Conservation (phyloP, 2,888 invertebrate genomes). For the Dynastes grantii region DNA sequence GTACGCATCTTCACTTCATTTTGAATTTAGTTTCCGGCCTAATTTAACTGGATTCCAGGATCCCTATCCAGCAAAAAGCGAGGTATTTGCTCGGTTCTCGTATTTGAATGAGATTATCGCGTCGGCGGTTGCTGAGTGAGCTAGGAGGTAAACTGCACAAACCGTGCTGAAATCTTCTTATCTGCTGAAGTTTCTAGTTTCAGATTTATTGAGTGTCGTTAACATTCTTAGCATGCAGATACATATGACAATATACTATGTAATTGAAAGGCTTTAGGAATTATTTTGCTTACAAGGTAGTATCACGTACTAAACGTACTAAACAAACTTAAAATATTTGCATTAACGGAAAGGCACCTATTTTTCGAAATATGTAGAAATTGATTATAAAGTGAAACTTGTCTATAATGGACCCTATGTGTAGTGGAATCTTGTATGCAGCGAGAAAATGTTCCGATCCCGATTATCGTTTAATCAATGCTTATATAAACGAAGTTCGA, state of each 20-base stretch:
- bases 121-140: slow-evolving; percentile 34
- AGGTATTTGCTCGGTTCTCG: slow-evolving; percentile 33
- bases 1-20: slow-evolving; percentile 41
- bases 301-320: too few relatives aligned
- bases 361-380: too few relatives aligned
- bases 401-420: too few relatives aligned
- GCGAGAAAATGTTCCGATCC: too few relatives aligned
- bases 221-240: neutral
- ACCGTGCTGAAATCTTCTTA: slow-evolving; percentile 25
- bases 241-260: neutral
- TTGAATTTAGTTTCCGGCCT: slow-evolving; percentile 37
- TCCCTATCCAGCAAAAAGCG: slow-evolving; percentile 39
- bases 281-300: neutral
- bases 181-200: slow-evolving; percentile 39
- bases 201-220: slow-evolving; percentile 36
- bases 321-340: too few relatives aligned
- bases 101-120: slow-evolving; percentile 44
- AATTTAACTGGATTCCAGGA: slow-evolving; percentile 31
- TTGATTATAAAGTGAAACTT: too few relatives aligned
- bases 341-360: too few relatives aligned
- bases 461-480: too few relatives aligned
- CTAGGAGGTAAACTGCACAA: slow-evolving; percentile 26
- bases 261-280: neutral
- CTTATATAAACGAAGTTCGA: too few relatives aligned
- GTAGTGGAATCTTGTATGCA: too few relatives aligned